Evolutionary conservation across 2,797 vertebrate genomes (phyloP), one percentile per base, ranked within the genome.

Genomic region (Triplophysa yarkandensis): DNA sequence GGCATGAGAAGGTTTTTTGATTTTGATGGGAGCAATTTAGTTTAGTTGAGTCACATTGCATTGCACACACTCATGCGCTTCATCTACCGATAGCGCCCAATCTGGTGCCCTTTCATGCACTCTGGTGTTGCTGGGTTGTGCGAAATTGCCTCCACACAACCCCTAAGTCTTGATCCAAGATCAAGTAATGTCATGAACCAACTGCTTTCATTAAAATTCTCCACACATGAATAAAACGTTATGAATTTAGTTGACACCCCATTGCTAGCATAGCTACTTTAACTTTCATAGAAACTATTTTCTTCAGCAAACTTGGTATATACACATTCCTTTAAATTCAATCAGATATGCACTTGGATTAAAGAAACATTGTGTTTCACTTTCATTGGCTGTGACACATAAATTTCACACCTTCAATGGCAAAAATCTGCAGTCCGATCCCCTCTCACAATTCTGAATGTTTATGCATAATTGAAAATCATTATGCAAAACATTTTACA

Each of bases 381-480:
- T 55, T 27, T 43, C 19, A n/a, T 32, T 32, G 48, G 4, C 46
- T 21, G 3, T 10, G 46, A 34, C 21, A 58, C 27, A 67, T 28
- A 39, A 30, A 62, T 65, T 74, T 74, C 55, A 66, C 63, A 67
- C 41, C 39, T 68, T 74, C 30, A 67, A 74, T 41, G 39, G 72
- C 55, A 67, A 63, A 60, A 48, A 60, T 68, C 39, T 41, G 61
- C 54, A 11, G 57, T 48, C 27, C 65, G 65, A 69, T 54, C 54
- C 60, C 32, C 66, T 58, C 57, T 74, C 50, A 58, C 7, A 7
- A n/a, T 41, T 46, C 48, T 55, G 25, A 68, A 74, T 78, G 65
- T 67, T 66, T 67, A 74, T 74, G 72, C 52, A 74, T 67, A 74
- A 67, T 74, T 67, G 72, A 74, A 74, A 57, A 74, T 65, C 48